Evolutionary conservation across 2,113 vertebrate genomes (phyloP), one percentile per base, ranked within the genome.

Genomic region (Sander vitreus): DNA sequence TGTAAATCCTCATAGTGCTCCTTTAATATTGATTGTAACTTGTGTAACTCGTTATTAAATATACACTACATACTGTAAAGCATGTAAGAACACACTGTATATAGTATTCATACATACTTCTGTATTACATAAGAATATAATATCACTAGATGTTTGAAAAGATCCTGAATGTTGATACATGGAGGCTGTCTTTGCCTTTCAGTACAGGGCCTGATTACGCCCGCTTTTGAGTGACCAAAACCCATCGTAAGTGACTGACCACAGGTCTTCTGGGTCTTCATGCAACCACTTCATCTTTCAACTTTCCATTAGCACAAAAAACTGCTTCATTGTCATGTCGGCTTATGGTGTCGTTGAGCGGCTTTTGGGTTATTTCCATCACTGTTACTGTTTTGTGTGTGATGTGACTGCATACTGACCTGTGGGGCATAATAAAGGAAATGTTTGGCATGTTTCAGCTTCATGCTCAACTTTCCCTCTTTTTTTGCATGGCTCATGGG

Each of bases 131-230:
- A 50, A 23, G 18, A 39, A 30, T 15, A 45, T 16, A 45, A 19
- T 82, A 23, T 70, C 0, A 4, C 25, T 59, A 33, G 9, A 30
- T 66, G 3, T 64, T 30, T 66, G 71, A 63, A 36, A 8, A 23
- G 36, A 27, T 58, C 5, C 50, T 85, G 51, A 30, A 53, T 66
- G 64, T 60, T 85, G 73, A 92, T 80, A 51, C 50, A 2, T 2
- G 48, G 63, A 85, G 81, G 78, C 60, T 96, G 86, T 97, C 95
- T 89, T 50, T 96, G 86, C 93, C 91, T 97, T 97, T 89, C 97
- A 98, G 97, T 83, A 63, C 94, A 45, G 95, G 95, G 89, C 95
- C 95, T 91, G 97, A 96, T 92, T 96, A 96, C 95, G 97, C 96
- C 92, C 95, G 96, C 75, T 96, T 98, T 11, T 98, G 97, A 98